Conservation (phyloP, 1,140 invertebrate genomes). For the Eulimnadia texana region DNA sequence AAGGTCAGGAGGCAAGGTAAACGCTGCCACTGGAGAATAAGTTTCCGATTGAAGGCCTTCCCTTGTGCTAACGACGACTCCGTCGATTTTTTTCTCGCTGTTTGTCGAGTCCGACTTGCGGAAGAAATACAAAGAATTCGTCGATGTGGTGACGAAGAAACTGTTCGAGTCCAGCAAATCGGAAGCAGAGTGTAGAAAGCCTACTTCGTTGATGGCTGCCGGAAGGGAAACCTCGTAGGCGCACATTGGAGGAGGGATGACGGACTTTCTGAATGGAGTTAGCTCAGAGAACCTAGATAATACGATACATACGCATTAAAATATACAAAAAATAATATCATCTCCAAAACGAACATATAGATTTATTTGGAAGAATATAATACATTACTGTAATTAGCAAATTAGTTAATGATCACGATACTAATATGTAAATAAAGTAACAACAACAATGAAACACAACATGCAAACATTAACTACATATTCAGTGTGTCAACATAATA, state of each 20-base stretch:
- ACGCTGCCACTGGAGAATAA: neutral
- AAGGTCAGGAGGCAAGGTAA: neutral
- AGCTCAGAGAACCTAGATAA: slow-evolving; percentile 42
- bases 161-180: slow-evolving; percentile 1
- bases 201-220: neutral
- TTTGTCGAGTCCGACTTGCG: neutral
- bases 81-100: neutral
- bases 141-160: neutral
- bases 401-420: no score
- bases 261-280: slow-evolving; percentile 51
- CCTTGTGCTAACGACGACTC: neutral
- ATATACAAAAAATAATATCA: slow-evolving; percentile 17
- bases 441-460: no score
- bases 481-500: no score
- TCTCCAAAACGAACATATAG: no score
- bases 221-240: slow-evolving; percentile 42
- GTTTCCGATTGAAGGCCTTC: neutral
- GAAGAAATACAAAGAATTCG: neutral
- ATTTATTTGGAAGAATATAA: no score
- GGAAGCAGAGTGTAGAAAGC: neutral
- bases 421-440: no score
- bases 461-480: no score
- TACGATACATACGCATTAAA: slow-evolving; percentile 14
- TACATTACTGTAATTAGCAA: no score
- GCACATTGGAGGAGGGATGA: slow-evolving; percentile 72